Percentiles rank a stretch among this genome's conserved stretches.
Evolutionary conservation across 2,888 invertebrate species (phyloP).

Genomic region (Poecilus cupreus): DNA sequence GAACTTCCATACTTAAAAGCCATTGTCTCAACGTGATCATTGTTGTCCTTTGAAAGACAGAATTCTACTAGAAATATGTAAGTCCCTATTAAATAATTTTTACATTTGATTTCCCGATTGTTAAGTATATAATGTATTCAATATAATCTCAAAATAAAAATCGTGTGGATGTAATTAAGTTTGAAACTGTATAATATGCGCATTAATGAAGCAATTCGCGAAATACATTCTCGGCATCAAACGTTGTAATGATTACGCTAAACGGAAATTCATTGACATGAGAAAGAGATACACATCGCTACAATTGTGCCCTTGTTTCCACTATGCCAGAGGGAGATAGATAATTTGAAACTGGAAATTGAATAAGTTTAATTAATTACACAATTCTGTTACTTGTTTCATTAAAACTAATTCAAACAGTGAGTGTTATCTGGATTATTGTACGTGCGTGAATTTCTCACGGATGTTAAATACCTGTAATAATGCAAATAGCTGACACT

Average conservation of each 20-base stretch:
- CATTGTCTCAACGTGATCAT: too few relatives aligned
- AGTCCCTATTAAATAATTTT: too few relatives aligned
- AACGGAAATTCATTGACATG: constrained; percentile 39
- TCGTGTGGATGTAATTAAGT: background rate
- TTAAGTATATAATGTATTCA: too few relatives aligned
- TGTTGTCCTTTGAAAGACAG: too few relatives aligned
- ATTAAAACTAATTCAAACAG: constrained; percentile 45
- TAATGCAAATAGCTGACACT: constrained; percentile 10
- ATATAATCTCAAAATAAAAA: too few relatives aligned
- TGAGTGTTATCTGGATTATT: constrained; percentile 38
- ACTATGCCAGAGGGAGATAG: constrained; percentile 34
- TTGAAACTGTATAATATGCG: background rate
- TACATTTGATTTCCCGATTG: too few relatives aligned
- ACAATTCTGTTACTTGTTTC: constrained; percentile 43
- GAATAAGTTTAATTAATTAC: constrained; percentile 49
- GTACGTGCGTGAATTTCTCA: constrained; percentile 22
- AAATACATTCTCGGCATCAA: constrained; percentile 15
- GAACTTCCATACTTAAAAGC: too few relatives aligned
- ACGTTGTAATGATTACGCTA: constrained; percentile 13
- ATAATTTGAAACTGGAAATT: constrained; percentile 43
- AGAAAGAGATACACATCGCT: constrained; percentile 13
- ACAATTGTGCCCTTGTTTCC: background rate
- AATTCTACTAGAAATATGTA: too few relatives aligned
- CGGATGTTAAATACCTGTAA: constrained; percentile 19
- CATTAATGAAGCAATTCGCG: constrained; percentile 19